These are phyloP conservation scores for Musca vetustissima DNA, from an alignment of 1,140 invertebrate species.

Conservation along the genomic window DNA sequence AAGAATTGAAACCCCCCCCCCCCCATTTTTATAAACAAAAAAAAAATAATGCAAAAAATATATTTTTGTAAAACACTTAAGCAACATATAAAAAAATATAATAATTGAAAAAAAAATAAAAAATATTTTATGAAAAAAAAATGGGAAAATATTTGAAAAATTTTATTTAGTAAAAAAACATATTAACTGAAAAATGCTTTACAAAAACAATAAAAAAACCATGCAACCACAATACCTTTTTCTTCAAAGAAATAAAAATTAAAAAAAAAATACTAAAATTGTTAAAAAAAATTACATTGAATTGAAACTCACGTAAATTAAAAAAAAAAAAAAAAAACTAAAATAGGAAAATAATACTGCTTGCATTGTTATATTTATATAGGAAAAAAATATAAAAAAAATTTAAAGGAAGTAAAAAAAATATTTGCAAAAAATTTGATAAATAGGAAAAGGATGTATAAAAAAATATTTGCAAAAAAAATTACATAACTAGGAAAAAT, in stretches of 20 bases:
- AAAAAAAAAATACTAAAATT: too few species aligned
- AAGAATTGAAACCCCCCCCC: too few species aligned
- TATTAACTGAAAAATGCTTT: not conserved
- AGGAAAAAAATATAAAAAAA: not conserved
- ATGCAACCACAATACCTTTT: not conserved
- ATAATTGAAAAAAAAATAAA: too few species aligned
- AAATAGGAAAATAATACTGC: constrained; percentile 5
- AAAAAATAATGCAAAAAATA: not conserved
- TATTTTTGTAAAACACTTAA: constrained; percentile 21
- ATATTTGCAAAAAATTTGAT: constrained; percentile 10
- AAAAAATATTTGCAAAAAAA: constrained; percentile 2
- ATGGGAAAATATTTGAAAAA: not conserved
- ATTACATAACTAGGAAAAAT: not conserved
- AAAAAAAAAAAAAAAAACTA: too few species aligned
- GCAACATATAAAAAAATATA: too few species aligned
- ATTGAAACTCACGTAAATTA: not conserved
- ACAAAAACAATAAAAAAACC: not conserved
- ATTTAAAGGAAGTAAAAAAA: not conserved
- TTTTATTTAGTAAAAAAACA: constrained; percentile 8
- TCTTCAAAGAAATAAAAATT: too few species aligned
- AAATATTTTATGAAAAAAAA: too few species aligned
- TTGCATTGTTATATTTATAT: constrained; percentile 17
- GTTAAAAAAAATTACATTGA: not conserved
- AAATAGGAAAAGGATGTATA: not conserved
- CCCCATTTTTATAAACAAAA: not conserved